Evolutionary conservation across 92 coral and sea anemone genomes (phyloP), one percentile per base, ranked within the genome.

Genomic region (Actinernus sp.): DNA sequence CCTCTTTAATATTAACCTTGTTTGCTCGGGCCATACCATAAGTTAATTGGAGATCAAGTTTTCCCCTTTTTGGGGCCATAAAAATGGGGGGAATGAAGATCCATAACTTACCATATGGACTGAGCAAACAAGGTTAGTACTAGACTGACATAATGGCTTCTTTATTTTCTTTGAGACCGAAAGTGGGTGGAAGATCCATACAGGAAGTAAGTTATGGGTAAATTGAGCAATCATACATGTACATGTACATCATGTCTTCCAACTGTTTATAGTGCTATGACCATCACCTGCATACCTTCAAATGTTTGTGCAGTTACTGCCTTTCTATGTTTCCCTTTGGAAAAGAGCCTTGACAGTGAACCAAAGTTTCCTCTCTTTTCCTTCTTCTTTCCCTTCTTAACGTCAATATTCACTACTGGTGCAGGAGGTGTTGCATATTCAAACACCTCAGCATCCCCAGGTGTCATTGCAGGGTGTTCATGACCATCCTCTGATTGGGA

Each of bases 321-420:
- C 34, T 55, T 85, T 21, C 91, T 65, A 26, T 85, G 81, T 33
- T 71, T 85, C 51, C 86, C 91, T 58, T 69, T 72, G 14, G 82
- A 81, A 54, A 90, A 79, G 45, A 86, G 65, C 76, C 84, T 76
- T 22, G 97, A 86, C 6, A 90, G 33, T 32, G 97, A 90, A 4
- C 89, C 85, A 40, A 77, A 69, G n/a, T 74, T 83, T 8, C 71
- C 75, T 29, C 80, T 76, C 48, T 78, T 69, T 34, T 61, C 77
- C 58, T 83, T 81, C 46, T 83, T 86, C 73, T 81, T 81, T 30
- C 25, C 45, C 25, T 73, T 45, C 54, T 52, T 55, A 0, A 51
- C 53, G 28, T 34, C 27, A 7, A 21, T 3, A 10, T 11, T 49
- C 9, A 66, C 1, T 52, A 62, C 65, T 12, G 63, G 40, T 24